Evolutionary conservation across 2,797 vertebrate species (phyloP).

Genomic region (Lycodopsis pacificus): DNA sequence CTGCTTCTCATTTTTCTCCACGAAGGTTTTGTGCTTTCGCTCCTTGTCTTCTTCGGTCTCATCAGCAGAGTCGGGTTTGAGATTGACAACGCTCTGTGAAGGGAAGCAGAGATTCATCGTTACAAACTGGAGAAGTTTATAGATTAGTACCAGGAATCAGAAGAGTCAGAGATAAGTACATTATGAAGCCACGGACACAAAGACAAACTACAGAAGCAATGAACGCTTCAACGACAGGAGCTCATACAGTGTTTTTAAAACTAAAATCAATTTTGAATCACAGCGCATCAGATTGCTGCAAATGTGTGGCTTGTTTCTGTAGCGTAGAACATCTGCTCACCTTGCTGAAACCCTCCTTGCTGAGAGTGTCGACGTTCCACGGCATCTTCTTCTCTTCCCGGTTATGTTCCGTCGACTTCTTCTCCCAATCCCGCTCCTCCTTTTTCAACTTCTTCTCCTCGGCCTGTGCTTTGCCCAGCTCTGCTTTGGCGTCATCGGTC

Average conservation of each 20-base stretch:
- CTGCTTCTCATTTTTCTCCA: conserved; percentile 93
- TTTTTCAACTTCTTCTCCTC: conserved; percentile 90
- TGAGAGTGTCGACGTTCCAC: conserved; percentile 96
- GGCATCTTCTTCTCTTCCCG: conserved; percentile 95
- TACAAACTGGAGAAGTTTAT: not conserved
- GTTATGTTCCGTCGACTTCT: conserved; percentile 85
- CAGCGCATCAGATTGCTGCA: too few relatives aligned
- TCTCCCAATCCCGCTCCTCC: conserved; percentile 88
- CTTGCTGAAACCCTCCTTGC: conserved; percentile 97
- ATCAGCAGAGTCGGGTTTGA: conserved; percentile 82
- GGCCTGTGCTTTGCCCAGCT: conserved; percentile 83
- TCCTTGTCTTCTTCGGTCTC: conserved; percentile 93
- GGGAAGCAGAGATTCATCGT: conserved; percentile 12
- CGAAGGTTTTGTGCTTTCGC: conserved; percentile 94
- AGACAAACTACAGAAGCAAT: not conserved
- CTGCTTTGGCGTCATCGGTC: conserved; percentile 70
- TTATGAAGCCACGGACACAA: not conserved
- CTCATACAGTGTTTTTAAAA: not conserved
- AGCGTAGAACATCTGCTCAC: conserved; percentile 66
- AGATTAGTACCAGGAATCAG: not conserved
- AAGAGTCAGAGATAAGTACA: not conserved
- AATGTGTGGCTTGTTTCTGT: too few relatives aligned
- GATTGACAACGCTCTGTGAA: conserved; percentile 90
- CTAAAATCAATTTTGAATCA: not conserved
- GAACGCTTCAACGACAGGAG: not conserved